Base-by-base conservation (phyloP, 1,140 invertebrate species). In the Polypedilum vanderplanki region DNA sequence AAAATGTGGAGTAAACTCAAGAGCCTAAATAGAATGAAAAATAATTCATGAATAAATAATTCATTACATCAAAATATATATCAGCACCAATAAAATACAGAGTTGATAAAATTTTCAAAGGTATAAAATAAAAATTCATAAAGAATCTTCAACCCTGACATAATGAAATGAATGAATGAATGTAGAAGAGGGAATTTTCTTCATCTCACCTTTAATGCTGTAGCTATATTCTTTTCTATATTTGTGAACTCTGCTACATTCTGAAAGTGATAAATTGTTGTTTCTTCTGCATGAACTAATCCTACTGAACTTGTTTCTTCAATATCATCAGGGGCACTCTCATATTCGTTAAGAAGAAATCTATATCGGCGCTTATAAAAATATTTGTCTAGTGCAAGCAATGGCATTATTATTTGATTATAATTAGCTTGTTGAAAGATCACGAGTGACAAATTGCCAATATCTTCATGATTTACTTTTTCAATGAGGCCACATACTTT, bases 231-330 rank as follows among this genome's bases (percentile, higher is more conserved):
- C 65, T 70, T 70, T 18, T 70, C 65, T n/a, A 70, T n/a, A 18
- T n/a, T 70, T 70, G 65, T 70, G 5, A 70, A 70, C 18, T 70
- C 65, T 5, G 65, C 20, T 5, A 18, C 15, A 7, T 9, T 70
- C 5, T 70, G 65, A 22, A 70, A 70, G 20, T 70, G 65, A 70
- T 70, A 70, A 70, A 70, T 22, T 9, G 18, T 18, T 22, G 65
- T 70, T 22, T 70, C 20, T 12, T 70, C 65, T 1, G 65, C 20
- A 9, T 70, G 65, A 1, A 22, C 17, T 7, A 18, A 5, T 22
- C 65, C 65, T 20, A 7, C 20, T 18, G 17, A 18, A 18, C n/a
- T 10, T 20, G 20, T 22, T 20, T 70, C 65, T 20, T 70, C 65
- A 20, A 70, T 18, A 20, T 9, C 9, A 18, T 70, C 65, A 20